These are phyloP conservation scores for Matsumyia berberina DNA, from an alignment of 2,888 invertebrate species.

Conservation along the genomic window DNA sequence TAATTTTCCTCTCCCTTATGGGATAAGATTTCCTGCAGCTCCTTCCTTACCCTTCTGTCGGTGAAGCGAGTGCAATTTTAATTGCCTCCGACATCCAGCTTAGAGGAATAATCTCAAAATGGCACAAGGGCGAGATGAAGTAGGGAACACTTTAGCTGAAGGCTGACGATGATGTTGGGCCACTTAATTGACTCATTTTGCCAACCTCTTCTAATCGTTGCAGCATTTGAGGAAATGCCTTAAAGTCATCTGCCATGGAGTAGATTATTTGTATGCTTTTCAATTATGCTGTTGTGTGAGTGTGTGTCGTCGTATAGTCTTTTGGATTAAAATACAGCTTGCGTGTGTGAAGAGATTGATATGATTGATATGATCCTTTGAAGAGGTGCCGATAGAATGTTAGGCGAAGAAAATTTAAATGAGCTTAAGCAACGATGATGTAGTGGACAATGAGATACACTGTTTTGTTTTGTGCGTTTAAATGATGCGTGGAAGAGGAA, in stretches of 20 bases:
- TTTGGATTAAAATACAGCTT: not conserved
- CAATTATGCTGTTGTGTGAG: constrained; percentile 49
- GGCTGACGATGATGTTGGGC: constrained; percentile 14
- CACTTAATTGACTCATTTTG: constrained; percentile 68
- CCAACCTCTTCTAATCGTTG: constrained; percentile 61
- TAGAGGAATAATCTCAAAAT: constrained; percentile 33
- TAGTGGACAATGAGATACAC: not conserved
- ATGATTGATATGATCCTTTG: constrained; percentile 33
- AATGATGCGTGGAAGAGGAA: not conserved
- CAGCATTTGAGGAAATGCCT: constrained; percentile 64
- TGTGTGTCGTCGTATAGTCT: constrained; percentile 9
- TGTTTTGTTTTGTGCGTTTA: not conserved
- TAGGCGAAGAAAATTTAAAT: not conserved
- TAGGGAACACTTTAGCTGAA: constrained; percentile 15
- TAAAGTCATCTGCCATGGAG: constrained; percentile 43
- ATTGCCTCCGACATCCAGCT: constrained; percentile 27
- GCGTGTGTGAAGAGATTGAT: constrained; percentile 27
- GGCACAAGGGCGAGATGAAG: constrained; percentile 1
- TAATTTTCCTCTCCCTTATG: constrained; percentile 25
- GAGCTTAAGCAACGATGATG: not conserved
- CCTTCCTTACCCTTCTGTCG: not conserved
- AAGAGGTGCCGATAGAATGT: constrained; percentile 23
- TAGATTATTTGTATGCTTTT: constrained; percentile 64
- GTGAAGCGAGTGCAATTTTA: constrained; percentile 35
- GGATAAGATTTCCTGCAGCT: constrained; percentile 13